A percentile compares a stretch with the other conserved stretches of the same genome.
Conservation (phyloP, 2,888 invertebrate genomes). For the Lasius fuliginosus region DNA sequence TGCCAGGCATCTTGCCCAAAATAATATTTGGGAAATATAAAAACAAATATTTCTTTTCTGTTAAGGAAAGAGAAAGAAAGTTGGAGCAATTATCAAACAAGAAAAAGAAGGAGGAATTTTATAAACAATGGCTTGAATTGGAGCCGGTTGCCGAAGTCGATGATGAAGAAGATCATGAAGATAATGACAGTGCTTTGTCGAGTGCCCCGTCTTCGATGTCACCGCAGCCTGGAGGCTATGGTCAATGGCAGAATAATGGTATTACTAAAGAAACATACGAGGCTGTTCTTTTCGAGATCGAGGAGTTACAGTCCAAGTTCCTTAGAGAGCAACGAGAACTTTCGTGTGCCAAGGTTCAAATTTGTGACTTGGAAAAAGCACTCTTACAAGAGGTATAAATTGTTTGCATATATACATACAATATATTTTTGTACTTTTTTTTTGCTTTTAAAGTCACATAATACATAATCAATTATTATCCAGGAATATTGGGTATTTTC, state of each 20-base stretch:
- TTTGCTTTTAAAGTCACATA: neutral
- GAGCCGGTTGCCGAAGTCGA: conserved; percentile 84
- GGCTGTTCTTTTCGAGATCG: conserved; percentile 82
- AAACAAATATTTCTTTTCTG: conserved; percentile 11
- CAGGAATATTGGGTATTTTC: neutral
- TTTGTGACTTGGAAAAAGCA: conserved; percentile 87
- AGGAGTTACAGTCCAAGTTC: conserved; percentile 79
- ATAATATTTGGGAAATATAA: neutral
- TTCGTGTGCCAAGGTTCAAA: conserved; percentile 86
- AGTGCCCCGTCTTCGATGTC: conserved; percentile 91
- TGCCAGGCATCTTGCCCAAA: neutral
- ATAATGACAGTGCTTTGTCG: conserved; percentile 90
- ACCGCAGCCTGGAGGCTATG: conserved; percentile 88
- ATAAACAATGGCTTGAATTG: conserved; percentile 82
- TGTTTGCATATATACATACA: neutral
- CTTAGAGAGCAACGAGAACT: conserved; percentile 86
- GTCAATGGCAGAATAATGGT: conserved; percentile 73
- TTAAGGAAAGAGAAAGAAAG: conserved; percentile 82
- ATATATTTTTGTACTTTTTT: neutral
- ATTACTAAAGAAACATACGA: conserved; percentile 84
- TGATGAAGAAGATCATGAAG: conserved; percentile 85
- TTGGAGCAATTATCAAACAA: conserved; percentile 82
- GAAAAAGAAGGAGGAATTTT: conserved; percentile 82
- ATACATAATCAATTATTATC: neutral
- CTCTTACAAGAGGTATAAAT: conserved; percentile 84